Evolutionary conservation across 2,113 vertebrate genomes (phyloP).

Genomic region (Mirza zaza): DNA sequence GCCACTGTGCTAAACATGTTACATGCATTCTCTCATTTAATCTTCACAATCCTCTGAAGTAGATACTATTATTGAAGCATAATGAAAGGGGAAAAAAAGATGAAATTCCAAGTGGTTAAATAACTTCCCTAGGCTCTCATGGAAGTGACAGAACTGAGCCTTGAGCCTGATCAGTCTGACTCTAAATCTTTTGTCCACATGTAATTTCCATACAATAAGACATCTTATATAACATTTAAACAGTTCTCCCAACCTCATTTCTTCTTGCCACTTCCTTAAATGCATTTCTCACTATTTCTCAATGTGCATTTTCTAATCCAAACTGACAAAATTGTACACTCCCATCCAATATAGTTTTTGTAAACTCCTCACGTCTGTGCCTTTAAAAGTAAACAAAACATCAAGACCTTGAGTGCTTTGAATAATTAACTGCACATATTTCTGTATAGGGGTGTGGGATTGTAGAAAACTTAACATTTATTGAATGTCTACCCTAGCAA

Average conservation of each 20-base stretch:
- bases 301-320: not conserved
- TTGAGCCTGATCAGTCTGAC: not conserved
- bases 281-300: not conserved
- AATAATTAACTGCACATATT: not conserved
- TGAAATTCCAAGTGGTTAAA: slow-evolving; percentile 24
- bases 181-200: slow-evolving; percentile 6
- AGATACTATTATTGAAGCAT: not conserved
- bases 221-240: not conserved
- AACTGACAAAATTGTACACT: not conserved
- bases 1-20: not conserved
- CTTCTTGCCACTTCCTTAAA: not conserved
- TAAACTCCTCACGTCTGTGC: not conserved
- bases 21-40: not conserved
- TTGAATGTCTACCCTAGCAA: not conserved
- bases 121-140: not conserved
- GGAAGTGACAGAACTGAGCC: not conserved
- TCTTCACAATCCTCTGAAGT: not conserved
- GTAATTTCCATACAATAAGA: not conserved
- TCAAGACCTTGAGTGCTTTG: not conserved
- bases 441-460: not conserved
- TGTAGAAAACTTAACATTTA: not conserved
- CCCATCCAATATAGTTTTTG: not conserved
- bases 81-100: not conserved
- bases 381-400: slow-evolving; percentile 35
- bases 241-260: not conserved